phyloP scores from a whole-genome alignment of 2,888 invertebrate genomes.

The Corythucha ciliata region DNA sequence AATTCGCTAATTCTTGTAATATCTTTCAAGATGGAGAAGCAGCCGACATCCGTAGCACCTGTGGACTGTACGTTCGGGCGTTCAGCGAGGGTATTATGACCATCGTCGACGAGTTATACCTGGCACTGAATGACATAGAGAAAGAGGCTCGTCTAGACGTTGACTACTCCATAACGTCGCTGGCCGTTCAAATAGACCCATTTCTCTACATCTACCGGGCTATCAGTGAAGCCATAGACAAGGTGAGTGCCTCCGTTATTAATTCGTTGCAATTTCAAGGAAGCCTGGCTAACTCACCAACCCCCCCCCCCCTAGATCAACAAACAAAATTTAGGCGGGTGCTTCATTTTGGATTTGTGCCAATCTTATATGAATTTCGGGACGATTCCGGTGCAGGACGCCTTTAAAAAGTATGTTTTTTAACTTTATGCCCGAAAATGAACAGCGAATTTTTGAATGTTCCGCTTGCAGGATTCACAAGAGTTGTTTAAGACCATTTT shows the following conservation, averaged over 20 bases:
- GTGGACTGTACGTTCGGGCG: slow-evolving; percentile 22
- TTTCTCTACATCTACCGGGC: not conserved
- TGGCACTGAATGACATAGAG: slow-evolving; percentile 16
- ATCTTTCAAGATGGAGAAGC: not conserved
- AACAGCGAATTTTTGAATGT: no score
- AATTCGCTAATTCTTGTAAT: no score
- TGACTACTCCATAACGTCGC: slow-evolving; percentile 10
- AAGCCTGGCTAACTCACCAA: no score
- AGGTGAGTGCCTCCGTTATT: slow-evolving; percentile 15
- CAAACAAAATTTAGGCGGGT: slow-evolving; percentile 19
- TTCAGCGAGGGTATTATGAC: slow-evolving; percentile 22
- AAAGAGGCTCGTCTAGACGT: slow-evolving; percentile 6
- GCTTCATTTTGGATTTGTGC: slow-evolving; percentile 24
- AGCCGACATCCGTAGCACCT: not conserved
- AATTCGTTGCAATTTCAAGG: no score
- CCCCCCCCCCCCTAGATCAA: no score
- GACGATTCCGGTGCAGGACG: slow-evolving; percentile 9
- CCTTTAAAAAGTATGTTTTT: slow-evolving; percentile 10
- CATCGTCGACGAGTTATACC: slow-evolving; percentile 10
- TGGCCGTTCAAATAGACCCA: slow-evolving; percentile 14
- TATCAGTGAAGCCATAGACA: slow-evolving; percentile 13
- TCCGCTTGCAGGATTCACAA: slow-evolving; percentile 16
- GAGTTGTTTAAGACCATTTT: slow-evolving; percentile 25
- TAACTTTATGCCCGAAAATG: no score
- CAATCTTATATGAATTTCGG: slow-evolving; percentile 16